Evolutionary conservation across 1,140 invertebrate genomes (phyloP).

Genomic region (Pygmarrhopalites habei): DNA sequence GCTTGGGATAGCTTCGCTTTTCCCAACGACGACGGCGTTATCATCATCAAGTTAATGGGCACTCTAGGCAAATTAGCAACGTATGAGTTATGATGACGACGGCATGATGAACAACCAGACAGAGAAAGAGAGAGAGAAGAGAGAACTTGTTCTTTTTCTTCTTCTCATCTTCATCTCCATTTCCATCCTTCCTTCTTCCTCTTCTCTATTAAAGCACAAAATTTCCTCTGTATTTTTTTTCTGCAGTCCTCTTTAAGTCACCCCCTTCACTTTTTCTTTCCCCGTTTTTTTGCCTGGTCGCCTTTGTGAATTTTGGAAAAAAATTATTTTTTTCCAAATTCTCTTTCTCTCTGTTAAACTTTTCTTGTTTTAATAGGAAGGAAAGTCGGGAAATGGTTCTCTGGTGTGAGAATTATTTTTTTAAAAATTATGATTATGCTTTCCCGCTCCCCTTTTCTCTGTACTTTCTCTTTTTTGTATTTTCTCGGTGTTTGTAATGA

Average conservation of each 20-base stretch:
- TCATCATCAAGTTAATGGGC: conserved; percentile 33
- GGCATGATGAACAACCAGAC: conserved; percentile 16
- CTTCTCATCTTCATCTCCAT: conserved; percentile 1
- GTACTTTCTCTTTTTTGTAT: too few relatives aligned
- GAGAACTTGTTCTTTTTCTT: conserved; percentile 10
- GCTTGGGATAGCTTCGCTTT: conserved; percentile 14
- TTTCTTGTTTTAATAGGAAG: too few relatives aligned
- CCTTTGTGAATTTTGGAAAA: conserved; percentile 12
- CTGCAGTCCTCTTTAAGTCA: not conserved
- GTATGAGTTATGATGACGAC: conserved; percentile 19
- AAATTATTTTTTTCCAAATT: not conserved
- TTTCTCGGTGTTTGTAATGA: not conserved
- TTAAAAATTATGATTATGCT: too few relatives aligned
- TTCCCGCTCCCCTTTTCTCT: too few relatives aligned
- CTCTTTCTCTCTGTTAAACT: too few relatives aligned
- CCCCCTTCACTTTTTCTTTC: too few relatives aligned
- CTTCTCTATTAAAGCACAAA: not conserved
- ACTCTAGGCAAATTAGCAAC: conserved; percentile 33
- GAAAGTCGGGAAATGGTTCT: too few relatives aligned
- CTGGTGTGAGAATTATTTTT: too few relatives aligned
- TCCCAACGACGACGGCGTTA: conserved; percentile 18
- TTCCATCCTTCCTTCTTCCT: not conserved
- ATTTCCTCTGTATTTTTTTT: not conserved
- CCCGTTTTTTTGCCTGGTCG: conserved; percentile 8
- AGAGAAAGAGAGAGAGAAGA: too few relatives aligned